phyloP scores from a whole-genome alignment of 1,140 invertebrate species.

The Neodiprion virginianus region DNA sequence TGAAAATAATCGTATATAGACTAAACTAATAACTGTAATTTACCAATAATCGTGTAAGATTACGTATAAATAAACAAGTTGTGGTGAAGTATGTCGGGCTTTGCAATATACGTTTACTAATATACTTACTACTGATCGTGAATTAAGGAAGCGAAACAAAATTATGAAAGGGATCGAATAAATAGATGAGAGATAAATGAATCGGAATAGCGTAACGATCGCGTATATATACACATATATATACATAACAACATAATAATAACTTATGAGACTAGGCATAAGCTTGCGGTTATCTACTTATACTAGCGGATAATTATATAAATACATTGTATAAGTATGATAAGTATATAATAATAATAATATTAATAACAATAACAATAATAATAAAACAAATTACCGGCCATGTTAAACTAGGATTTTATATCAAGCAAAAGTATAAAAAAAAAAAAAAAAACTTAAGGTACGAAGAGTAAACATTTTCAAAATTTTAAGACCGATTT shows the following conservation, averaged over 20 bases:
- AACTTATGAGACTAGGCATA: conserved; percentile 42
- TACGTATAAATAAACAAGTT: neutral
- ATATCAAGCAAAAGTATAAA: conserved; percentile 42
- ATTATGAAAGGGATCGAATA: conserved; percentile 28
- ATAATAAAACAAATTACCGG: conserved; percentile 50
- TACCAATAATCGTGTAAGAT: neutral
- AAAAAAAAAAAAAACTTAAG: neutral
- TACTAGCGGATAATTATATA: conserved; percentile 48
- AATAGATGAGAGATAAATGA: conserved; percentile 32
- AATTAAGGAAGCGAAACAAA: neutral
- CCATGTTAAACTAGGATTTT: conserved; percentile 57
- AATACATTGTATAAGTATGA: conserved; percentile 1
- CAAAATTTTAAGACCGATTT: neutral
- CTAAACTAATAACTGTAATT: neutral
- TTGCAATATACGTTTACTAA: conserved; percentile 30
- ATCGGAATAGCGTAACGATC: conserved; percentile 27
- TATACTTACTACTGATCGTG: neutral
- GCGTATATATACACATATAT: conserved; percentile 13
- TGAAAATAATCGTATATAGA: conserved; percentile 4
- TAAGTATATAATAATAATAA: conserved; percentile 38
- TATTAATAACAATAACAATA: neutral
- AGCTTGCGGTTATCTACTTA: conserved; percentile 50
- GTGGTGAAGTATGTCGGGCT: conserved; percentile 21
- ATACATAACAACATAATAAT: conserved; percentile 23
- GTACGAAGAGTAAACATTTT: no score